These are phyloP conservation scores for Isoperla grammatica DNA, from an alignment of 2,888 invertebrate species.

Conservation along the genomic window DNA sequence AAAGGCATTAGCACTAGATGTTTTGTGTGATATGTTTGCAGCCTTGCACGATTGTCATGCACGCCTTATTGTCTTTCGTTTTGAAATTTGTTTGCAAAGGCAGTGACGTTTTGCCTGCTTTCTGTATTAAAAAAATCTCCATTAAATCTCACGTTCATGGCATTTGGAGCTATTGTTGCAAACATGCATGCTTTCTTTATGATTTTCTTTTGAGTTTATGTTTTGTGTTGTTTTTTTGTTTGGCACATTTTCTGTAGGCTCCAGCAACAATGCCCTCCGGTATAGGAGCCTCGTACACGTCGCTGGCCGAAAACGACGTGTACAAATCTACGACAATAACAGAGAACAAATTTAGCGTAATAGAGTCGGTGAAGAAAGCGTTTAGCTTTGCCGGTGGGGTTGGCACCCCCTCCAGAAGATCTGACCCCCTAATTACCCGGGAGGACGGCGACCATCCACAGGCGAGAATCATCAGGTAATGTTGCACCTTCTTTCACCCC, in stretches of 20 bases:
- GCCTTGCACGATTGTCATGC: too few relatives aligned
- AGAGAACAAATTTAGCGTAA: slow-evolving; percentile 50
- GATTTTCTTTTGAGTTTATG: slow-evolving; percentile 15
- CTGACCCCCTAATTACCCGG: slow-evolving; percentile 37
- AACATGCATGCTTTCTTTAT: slow-evolving; percentile 2
- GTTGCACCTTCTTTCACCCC: background rate
- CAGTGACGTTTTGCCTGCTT: too few relatives aligned
- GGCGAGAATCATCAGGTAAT: slow-evolving; percentile 11
- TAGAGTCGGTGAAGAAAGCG: slow-evolving; percentile 57
- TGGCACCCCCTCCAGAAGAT: slow-evolving; percentile 30
- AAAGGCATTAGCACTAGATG: too few relatives aligned
- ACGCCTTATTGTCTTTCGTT: too few relatives aligned
- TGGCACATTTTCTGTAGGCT: slow-evolving; percentile 20
- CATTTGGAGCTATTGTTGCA: background rate
- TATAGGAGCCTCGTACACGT: slow-evolving; percentile 59
- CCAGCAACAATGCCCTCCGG: slow-evolving; percentile 51
- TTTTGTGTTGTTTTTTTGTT: slow-evolving; percentile 20
- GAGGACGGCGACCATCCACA: background rate
- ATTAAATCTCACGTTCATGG: too few relatives aligned
- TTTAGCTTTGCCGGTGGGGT: slow-evolving; percentile 46
- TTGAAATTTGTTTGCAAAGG: too few relatives aligned
- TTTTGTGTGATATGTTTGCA: too few relatives aligned
- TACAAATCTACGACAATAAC: slow-evolving; percentile 58
- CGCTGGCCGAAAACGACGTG: slow-evolving; percentile 52
- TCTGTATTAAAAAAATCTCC: too few relatives aligned